Conservation (phyloP, 2,888 invertebrate genomes). For the Clusia tigrina region DNA sequence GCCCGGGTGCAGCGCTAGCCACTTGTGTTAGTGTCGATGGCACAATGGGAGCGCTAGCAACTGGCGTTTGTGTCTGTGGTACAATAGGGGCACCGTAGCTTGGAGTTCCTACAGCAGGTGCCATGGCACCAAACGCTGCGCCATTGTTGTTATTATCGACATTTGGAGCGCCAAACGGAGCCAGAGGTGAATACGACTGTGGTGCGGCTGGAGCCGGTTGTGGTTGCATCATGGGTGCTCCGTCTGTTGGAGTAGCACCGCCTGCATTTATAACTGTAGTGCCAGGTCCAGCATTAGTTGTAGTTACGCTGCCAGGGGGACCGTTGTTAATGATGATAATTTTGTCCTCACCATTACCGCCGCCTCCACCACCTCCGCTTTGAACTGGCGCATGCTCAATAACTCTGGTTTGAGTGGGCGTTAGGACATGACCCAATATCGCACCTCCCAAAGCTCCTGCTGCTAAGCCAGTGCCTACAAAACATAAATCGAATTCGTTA, state of each 20-base stretch:
- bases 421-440: conserved; percentile 57
- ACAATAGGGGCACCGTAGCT: neutral
- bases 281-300: conserved; percentile 48
- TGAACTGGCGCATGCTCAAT: conserved; percentile 41
- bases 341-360: conserved; percentile 49
- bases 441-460: conserved; percentile 61
- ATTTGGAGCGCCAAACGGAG: conserved; percentile 16
- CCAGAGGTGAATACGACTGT: conserved; percentile 5
- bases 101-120: conserved; percentile 15
- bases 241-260: conserved; percentile 28
- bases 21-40: no score
- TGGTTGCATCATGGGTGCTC: conserved; percentile 17
- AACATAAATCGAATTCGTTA: neutral
- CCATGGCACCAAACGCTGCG: conserved; percentile 13
- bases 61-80: conserved; percentile 8
- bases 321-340: conserved; percentile 64
- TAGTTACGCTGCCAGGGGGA: conserved; percentile 58
- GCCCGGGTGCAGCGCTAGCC: conserved; percentile 6
- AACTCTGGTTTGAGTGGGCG: conserved; percentile 53
- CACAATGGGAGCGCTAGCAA: neutral
- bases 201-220: conserved; percentile 16
- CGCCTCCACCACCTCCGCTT: conserved; percentile 28
- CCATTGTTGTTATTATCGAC: conserved; percentile 9
- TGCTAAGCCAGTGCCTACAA: conserved; percentile 56
- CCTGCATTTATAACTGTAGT: conserved; percentile 52